Conservation (phyloP, 2,797 vertebrate genomes). For the Gymnoscopelus braueri region DNA sequence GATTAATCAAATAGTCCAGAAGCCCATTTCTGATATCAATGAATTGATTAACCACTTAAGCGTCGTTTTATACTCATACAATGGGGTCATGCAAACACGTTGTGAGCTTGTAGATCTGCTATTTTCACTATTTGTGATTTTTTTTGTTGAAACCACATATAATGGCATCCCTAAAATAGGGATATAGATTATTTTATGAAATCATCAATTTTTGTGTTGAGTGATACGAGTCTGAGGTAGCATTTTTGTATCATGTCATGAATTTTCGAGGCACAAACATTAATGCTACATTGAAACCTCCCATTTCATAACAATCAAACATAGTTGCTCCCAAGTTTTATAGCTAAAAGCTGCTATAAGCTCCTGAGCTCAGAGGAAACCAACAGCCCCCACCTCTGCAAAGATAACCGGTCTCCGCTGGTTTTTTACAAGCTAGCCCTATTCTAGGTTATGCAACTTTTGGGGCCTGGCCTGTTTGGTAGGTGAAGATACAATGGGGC, state of each 20-base stretch:
- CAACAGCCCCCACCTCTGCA: slow-evolving; percentile 31
- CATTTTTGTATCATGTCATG: neutral
- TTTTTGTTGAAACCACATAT: too few relatives aligned
- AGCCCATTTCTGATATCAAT: too few relatives aligned
- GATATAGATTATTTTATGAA: too few relatives aligned
- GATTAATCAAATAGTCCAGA: too few relatives aligned
- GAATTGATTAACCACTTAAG: too few relatives aligned
- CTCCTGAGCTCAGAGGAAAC: slow-evolving; percentile 11
- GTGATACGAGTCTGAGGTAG: too few relatives aligned
- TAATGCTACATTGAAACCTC: slow-evolving; percentile 23
- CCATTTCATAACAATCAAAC: slow-evolving; percentile 24
- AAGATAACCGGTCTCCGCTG: slow-evolving; percentile 38
- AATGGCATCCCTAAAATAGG: too few relatives aligned
- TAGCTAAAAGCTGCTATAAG: slow-evolving; percentile 23
- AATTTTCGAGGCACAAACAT: neutral
- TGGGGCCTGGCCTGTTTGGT: slow-evolving; percentile 7
- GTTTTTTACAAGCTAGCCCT: slow-evolving; percentile 31
- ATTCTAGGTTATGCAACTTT: slow-evolving; percentile 42
- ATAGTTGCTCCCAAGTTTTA: slow-evolving; percentile 24
- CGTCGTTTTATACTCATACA: too few relatives aligned
- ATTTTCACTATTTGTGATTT: too few relatives aligned
- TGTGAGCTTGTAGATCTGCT: too few relatives aligned
- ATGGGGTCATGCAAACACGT: too few relatives aligned
- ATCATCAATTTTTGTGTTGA: too few relatives aligned
- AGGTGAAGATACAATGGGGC: slow-evolving; percentile 12